phyloP scores from a whole-genome alignment of 2,113 vertebrate genomes.

The Colossoma macropomum region DNA sequence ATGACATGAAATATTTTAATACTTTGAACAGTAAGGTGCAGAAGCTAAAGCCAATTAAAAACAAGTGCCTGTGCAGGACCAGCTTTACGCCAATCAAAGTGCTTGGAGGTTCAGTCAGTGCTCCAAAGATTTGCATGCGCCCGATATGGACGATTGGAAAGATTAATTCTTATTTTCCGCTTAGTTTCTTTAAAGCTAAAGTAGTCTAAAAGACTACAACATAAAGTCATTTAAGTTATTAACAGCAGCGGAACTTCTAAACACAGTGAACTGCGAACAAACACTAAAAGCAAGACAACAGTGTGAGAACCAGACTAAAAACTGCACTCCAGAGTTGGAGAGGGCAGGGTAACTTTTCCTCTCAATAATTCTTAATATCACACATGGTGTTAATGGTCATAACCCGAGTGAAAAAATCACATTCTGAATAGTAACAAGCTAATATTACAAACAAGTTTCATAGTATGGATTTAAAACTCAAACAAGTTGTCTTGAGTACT shows the following conservation, averaged over 20 bases:
- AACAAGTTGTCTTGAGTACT: conserved; percentile 60
- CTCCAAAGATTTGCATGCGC: conserved; percentile 50
- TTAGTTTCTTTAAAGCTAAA: conserved; percentile 69
- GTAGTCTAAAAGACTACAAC: conserved; percentile 31
- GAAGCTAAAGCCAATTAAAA: conserved; percentile 72
- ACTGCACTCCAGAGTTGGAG: conserved; percentile 61
- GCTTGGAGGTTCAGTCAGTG: conserved; percentile 65
- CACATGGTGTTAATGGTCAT: conserved; percentile 63
- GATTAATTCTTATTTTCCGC: conserved; percentile 42
- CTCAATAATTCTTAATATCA: conserved; percentile 55
- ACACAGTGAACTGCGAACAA: conserved; percentile 62
- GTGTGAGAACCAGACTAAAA: conserved; percentile 58
- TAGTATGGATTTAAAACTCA: conserved; percentile 73
- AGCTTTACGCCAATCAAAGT: conserved; percentile 75
- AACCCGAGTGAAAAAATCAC: conserved; percentile 63
- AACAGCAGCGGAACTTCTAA: conserved; percentile 60
- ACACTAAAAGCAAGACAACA: conserved; percentile 74
- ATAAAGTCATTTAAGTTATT: conserved; percentile 12
- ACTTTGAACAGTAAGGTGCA: conserved; percentile 76
- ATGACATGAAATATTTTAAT: conserved; percentile 71
- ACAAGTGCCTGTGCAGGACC: conserved; percentile 71
- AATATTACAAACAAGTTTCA: conserved; percentile 71
- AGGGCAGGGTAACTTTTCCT: conserved; percentile 55
- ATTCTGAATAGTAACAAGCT: conserved; percentile 67
- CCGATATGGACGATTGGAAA: conserved; percentile 51